phyloP scores from a whole-genome alignment of 2,888 invertebrate genomes.

The Megaustenia siamemsis region DNA sequence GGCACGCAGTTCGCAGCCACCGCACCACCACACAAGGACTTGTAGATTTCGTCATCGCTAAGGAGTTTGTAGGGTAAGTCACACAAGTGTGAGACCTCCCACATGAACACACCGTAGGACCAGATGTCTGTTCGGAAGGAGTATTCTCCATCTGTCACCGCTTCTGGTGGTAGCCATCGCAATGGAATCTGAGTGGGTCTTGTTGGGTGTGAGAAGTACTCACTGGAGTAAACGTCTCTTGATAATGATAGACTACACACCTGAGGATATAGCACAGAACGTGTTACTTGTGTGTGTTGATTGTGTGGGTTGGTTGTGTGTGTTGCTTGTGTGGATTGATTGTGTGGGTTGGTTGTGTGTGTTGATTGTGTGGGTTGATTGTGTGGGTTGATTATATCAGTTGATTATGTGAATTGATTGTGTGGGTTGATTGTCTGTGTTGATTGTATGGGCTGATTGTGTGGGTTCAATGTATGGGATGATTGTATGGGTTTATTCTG shows the following conservation, averaged over 20 bases:
- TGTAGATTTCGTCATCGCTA: slow-evolving; percentile 87
- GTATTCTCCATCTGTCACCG: slow-evolving; percentile 87
- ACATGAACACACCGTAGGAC: slow-evolving; percentile 92
- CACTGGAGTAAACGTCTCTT: slow-evolving; percentile 91
- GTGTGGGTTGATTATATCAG: no score
- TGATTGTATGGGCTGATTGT: no score
- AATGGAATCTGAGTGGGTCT: slow-evolving; percentile 87
- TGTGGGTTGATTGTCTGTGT: no score
- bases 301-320: no score
- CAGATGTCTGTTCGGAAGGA: slow-evolving; percentile 91
- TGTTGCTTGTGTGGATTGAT: no score
- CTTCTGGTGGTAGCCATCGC: slow-evolving; percentile 93
- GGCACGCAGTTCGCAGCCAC: slow-evolving; percentile 30
- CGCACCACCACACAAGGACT: slow-evolving; percentile 68
- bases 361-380: no score
- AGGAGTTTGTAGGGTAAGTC: slow-evolving; percentile 88
- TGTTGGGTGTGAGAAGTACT: slow-evolving; percentile 87
- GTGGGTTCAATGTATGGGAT: no score
- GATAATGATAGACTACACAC: slow-evolving; percentile 88
- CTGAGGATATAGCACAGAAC: slow-evolving; percentile 10
- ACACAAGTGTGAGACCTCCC: slow-evolving; percentile 92
- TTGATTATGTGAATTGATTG: no score
- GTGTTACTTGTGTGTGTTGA: no score
- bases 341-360: no score
- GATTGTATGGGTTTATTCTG: no score